Conservation (phyloP, 1,140 invertebrate genomes). For the Caerostris darwini region DNA sequence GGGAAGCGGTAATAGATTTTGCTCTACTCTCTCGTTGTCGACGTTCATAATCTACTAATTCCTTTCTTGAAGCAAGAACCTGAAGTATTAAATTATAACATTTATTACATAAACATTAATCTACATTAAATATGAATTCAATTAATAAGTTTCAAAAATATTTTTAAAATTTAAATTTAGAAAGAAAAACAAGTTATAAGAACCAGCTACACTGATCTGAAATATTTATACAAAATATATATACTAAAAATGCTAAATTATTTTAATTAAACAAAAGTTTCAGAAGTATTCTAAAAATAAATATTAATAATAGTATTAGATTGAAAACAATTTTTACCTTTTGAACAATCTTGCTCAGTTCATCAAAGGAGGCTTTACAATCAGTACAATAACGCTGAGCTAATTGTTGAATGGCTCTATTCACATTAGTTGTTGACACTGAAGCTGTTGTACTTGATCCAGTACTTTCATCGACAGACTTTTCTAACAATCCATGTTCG, state of each 20-base stretch:
- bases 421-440: conserved; percentile 84
- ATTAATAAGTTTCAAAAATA: neutral
- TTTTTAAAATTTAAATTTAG: neutral
- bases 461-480: conserved; percentile 85
- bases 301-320: neutral
- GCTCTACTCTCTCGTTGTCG: conserved; percentile 86
- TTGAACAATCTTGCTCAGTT: conserved; percentile 96
- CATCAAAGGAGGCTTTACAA: conserved; percentile 96
- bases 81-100: conserved; percentile 69
- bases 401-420: conserved; percentile 84
- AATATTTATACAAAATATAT: no score
- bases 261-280: no score
- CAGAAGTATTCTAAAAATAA: no score
- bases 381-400: conserved; percentile 97
- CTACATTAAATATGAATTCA: neutral
- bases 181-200: neutral
- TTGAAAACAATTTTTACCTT: conserved; percentile 81
- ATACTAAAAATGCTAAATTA: no score
- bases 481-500: conserved; percentile 87
- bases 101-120: neutral
- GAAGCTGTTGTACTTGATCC: conserved; percentile 52
- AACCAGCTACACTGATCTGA: no score
- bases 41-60: conserved; percentile 95
- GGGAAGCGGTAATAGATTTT: conserved; percentile 40
- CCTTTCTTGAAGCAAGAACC: conserved; percentile 93